Percentiles rank a stretch among this genome's conserved stretches.
These are phyloP conservation scores for Drosophila mauritiana DNA, from an alignment of 1,140 invertebrate species.

Conservation along the genomic window DNA sequence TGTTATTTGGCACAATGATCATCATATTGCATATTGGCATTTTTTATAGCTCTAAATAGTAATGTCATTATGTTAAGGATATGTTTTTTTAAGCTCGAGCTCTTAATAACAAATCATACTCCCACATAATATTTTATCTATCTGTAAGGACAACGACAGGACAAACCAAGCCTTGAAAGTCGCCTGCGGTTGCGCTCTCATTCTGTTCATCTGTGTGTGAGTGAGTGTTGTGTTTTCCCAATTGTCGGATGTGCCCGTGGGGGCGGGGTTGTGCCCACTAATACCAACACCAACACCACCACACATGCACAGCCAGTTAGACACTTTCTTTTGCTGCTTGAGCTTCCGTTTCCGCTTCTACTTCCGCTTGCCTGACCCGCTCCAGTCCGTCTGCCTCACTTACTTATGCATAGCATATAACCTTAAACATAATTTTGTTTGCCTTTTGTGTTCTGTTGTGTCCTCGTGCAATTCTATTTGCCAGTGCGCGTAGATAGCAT, in stretches of 20 bases:
- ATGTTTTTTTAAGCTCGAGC: too few relatives aligned
- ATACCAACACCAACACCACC: constrained; percentile 1
- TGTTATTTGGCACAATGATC: too few relatives aligned
- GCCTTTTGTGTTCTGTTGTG: constrained; percentile 62
- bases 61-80: too few relatives aligned
- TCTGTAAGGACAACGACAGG: constrained; percentile 7
- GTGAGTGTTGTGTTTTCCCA: constrained; percentile 75
- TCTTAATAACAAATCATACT: too few relatives aligned
- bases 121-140: not conserved
- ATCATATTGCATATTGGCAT: too few relatives aligned
- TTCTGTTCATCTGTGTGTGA: constrained; percentile 2
- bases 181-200: constrained; percentile 34
- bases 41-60: too few relatives aligned
- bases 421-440: constrained; percentile 83
- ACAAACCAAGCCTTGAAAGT: constrained; percentile 8
- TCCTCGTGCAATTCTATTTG: constrained; percentile 68
- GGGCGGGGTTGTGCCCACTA: not conserved
- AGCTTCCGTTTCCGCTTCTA: constrained; percentile 75
- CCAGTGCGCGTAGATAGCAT: constrained; percentile 1
- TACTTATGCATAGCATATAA: constrained; percentile 82
- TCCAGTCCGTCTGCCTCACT: constrained; percentile 63
- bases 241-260: constrained; percentile 79
- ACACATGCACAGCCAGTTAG: constrained; percentile 61
- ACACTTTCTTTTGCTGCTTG: constrained; percentile 81
- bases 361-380: constrained; percentile 45